These are phyloP conservation scores for Hipparchia sbordonii DNA, from an alignment of 2,888 invertebrate species.

Conservation along the genomic window DNA sequence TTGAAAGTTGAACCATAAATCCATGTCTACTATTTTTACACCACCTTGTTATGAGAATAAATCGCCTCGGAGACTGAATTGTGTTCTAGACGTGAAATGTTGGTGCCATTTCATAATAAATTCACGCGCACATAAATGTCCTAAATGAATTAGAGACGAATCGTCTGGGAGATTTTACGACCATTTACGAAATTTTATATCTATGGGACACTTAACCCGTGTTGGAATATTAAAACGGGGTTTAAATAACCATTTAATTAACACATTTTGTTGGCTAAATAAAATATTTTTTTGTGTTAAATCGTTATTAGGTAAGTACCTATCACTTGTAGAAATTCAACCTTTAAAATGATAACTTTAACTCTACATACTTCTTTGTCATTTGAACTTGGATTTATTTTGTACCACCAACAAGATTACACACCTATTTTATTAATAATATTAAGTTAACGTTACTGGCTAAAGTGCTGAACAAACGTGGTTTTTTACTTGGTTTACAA, in stretches of 20 bases:
- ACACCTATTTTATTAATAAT: no score
- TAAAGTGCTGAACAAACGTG: no score
- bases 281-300: neutral
- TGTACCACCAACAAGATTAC: no score
- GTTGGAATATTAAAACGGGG: slow-evolving; percentile 25
- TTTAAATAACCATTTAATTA: slow-evolving; percentile 25
- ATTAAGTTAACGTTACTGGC: no score
- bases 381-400: no score
- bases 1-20: slow-evolving; percentile 37
- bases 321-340: neutral
- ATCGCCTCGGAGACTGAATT: slow-evolving; percentile 56
- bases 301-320: no score
- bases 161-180: slow-evolving; percentile 34
- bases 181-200: slow-evolving; percentile 27
- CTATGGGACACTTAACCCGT: slow-evolving; percentile 31
- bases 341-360: no score
- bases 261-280: slow-evolving; percentile 15
- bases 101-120: slow-evolving; percentile 37
- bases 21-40: slow-evolving; percentile 51
- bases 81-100: slow-evolving; percentile 46
- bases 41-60: slow-evolving; percentile 62
- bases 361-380: no score
- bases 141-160: slow-evolving; percentile 37
- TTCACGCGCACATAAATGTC: slow-evolving; percentile 38
- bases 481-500: no score